Percentiles rank a stretch among this genome's conserved stretches.
Conservation (phyloP, 2,797 vertebrate genomes). For the Acanthurus tractus region DNA sequence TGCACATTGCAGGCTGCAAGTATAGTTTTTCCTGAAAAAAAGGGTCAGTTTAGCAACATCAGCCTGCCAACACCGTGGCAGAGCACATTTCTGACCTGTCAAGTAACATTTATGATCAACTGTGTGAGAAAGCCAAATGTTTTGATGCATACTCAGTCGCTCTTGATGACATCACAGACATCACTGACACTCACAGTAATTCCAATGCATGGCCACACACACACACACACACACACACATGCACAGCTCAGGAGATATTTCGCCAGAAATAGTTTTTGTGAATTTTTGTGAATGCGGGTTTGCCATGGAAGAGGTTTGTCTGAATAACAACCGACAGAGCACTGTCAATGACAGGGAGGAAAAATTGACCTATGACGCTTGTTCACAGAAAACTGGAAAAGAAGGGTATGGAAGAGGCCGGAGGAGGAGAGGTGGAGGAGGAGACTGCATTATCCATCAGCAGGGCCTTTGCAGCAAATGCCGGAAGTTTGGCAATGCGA, state of each 20-base stretch:
- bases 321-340: constrained; percentile 43
- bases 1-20: too few species aligned
- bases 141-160: too few species aligned
- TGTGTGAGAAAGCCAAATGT: too few species aligned
- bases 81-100: too few species aligned
- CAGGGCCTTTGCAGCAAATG: constrained; percentile 46
- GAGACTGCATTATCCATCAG: constrained; percentile 61
- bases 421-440: too few species aligned
- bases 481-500: constrained; percentile 15
- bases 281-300: constrained; percentile 30
- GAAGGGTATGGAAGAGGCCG: constrained; percentile 43
- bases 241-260: constrained; percentile 48
- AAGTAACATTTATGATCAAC: too few species aligned
- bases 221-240: too few species aligned
- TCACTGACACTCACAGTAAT: neutral
- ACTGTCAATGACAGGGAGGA: too few species aligned
- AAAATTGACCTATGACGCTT: constrained; percentile 60
- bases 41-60: too few species aligned
- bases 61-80: too few species aligned
- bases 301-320: constrained; percentile 32
- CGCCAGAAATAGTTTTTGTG: constrained; percentile 44
- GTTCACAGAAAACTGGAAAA: constrained; percentile 60
- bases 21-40: too few species aligned
- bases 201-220: constrained; percentile 50
- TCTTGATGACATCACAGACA: too few species aligned